Base-by-base conservation (phyloP, 2,797 vertebrate species). In the Eutrigla gurnardus region DNA sequence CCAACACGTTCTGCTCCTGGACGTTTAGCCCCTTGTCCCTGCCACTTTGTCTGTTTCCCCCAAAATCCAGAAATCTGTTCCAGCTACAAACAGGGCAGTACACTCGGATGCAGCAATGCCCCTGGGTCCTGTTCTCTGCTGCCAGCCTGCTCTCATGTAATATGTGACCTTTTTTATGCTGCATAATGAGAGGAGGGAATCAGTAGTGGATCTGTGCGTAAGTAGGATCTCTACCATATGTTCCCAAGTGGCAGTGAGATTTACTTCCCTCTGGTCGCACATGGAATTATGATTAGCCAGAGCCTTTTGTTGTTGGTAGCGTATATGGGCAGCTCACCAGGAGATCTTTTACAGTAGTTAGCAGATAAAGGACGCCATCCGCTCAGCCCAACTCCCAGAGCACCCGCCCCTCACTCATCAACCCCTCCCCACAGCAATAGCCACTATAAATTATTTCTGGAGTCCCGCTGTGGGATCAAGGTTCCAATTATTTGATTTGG, bases 401-500 rank as follows among this genome's bases (percentile, higher is more conserved):
- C 46, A 36, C 77, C 68, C 43, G 8, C 66, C 78, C 36, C 63
- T 40, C 52, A 39, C 70, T 62, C 69, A 35, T 35, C 32, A 5
- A n/a, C 70, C 65, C 75, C 78, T 57, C 66, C 67, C 40, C 43
- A 7, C 32, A 6, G 39, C 42, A 32, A 68, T 63, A 81, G 81
- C 37, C 61, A 49, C 58, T 79, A 86, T 89, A 84, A 93, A 87
- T 85, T 50, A 91, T 87, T 81, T 69, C 61, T 6, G 40, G 68
- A 15, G 42, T 86, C 87, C 87, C 50, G 64, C 78, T 62, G 86
- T 73, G 85, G 77, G 87, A 91, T 92, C 53, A 85, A 80, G 75
- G 61, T 82, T 72, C 66, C 84, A 87, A 85, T 93, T 90, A 92
- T 93, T 92, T 87, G 75, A 92, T 92, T 91, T 87, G 87, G 82